phyloP scores from a whole-genome alignment of 2,888 invertebrate genomes.

The Lutraria lutraria region DNA sequence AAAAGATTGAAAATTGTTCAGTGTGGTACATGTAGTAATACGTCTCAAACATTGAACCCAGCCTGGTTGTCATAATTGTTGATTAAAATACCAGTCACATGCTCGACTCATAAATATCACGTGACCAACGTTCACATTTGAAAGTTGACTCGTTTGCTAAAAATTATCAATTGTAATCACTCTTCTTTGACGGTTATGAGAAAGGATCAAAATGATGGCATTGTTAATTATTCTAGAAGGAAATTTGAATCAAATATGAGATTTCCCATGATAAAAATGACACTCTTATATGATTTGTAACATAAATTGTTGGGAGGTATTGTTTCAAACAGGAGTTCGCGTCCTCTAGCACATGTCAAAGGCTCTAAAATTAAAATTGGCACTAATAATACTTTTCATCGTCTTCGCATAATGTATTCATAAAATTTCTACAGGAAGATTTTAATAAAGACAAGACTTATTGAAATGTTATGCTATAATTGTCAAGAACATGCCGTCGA shows the following conservation, averaged over 20 bases:
- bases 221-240: not conserved
- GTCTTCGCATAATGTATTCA: not conserved
- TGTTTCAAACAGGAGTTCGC: not conserved
- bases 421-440: not conserved
- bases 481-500: no score
- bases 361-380: not conserved
- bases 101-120: not conserved
- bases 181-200: not conserved
- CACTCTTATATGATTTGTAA: slow-evolving; percentile 2
- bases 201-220: not conserved
- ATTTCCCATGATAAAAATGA: not conserved
- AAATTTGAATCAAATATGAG: slow-evolving; percentile 1
- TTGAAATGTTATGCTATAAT: not conserved
- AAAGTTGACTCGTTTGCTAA: not conserved
- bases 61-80: slow-evolving; percentile 1
- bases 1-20: no score
- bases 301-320: not conserved
- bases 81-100: slow-evolving; percentile 19
- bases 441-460: not conserved
- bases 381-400: not conserved
- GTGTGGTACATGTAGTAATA: no score
- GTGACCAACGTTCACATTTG: not conserved
- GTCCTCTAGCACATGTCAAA: not conserved
- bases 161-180: not conserved
- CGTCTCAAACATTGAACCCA: no score